Percentiles rank a stretch among this genome's conserved stretches.
Conservation (phyloP, 2,888 invertebrate species). For the Scrobipalpa costella region DNA sequence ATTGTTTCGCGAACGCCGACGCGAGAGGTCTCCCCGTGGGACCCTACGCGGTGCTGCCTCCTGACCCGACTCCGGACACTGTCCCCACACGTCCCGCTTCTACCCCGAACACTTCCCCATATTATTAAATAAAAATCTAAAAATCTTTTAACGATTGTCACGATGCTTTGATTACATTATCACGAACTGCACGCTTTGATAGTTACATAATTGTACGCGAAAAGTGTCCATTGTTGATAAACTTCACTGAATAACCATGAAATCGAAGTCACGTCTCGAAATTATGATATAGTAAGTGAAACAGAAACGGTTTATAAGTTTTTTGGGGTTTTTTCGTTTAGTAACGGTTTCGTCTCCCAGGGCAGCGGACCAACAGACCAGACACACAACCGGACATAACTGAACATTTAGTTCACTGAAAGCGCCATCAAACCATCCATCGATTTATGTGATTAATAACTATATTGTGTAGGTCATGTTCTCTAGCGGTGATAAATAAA, state of each 20-base stretch:
- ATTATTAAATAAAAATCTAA: conserved; percentile 18
- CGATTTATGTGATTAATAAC: neutral
- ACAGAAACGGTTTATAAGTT: conserved; percentile 70
- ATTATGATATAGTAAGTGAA: conserved; percentile 71
- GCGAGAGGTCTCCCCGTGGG: conserved; percentile 32
- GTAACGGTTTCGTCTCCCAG: conserved; percentile 68
- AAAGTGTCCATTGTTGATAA: conserved; percentile 55
- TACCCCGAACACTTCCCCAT: neutral
- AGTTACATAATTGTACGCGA: conserved; percentile 60
- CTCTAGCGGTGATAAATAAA: conserved; percentile 16
- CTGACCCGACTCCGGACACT: neutral
- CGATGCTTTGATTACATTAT: conserved; percentile 45
- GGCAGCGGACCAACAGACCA: conserved; percentile 32
- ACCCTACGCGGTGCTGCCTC: conserved; percentile 3
- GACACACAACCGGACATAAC: neutral
- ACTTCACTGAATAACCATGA: conserved; percentile 62
- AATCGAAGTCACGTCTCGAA: conserved; percentile 69
- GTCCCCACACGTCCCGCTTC: neutral
- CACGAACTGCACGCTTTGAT: conserved; percentile 56
- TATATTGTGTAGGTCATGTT: conserved; percentile 13
- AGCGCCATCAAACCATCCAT: neutral
- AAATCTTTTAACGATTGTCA: conserved; percentile 36
- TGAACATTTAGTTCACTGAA: neutral
- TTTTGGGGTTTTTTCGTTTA: conserved; percentile 70
- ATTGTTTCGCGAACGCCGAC: conserved; percentile 42